Base-by-base conservation (phyloP, 2,888 invertebrate species). In the Trichopria drosophilae region DNA sequence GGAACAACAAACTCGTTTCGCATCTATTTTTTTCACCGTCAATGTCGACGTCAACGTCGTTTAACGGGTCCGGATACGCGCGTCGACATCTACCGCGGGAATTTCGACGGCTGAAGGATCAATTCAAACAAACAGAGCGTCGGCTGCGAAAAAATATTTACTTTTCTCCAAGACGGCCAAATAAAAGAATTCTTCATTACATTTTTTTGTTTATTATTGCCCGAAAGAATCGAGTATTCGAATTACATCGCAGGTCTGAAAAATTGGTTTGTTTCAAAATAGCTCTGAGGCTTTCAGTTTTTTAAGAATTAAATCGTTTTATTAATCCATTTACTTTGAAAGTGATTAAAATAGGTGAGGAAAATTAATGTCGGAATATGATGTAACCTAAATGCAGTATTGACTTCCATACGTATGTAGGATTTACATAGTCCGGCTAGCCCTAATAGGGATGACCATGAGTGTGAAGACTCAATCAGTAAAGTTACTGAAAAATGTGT, bases 121-220 rank as follows among this genome's bases (percentile, higher is more conserved):
- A 60, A 63, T 64, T 65, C 66, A 68, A 69, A 69, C 68, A 69
- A 69, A 69, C 69, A 55, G 52, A 23, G 53, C 58, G 61, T 63
- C 42, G 49, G 45, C 22, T 40, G 37, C 44, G 45, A 58, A 63
- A 62, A 63, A 59, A 61, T 63, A 59, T 63, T 60, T 58, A 57
- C n/a, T n/a, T n/a, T n/a, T n/a, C n/a, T n/a, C n/a, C n/a, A n/a
- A 29, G 34, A 10, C 6, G 19, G 18, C 15, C 6, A 31, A 10
- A 6, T 12, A 12, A 10, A 6, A 15, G 12, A 9, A 34, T 18
- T 34, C 19, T 34, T 18, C 18, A 4, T 31, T 31, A n/a, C 9
- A 6, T 31, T 6, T 10, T 31, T 31, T 31, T 10, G 13, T 15
- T 6, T 15, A 10, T 6, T 31, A 6, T 6, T 15, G 31, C 15